These are phyloP conservation scores for Oreotragus oreotragus DNA, from an alignment of 2,113 vertebrate genomes.

Conservation along the genomic window DNA sequence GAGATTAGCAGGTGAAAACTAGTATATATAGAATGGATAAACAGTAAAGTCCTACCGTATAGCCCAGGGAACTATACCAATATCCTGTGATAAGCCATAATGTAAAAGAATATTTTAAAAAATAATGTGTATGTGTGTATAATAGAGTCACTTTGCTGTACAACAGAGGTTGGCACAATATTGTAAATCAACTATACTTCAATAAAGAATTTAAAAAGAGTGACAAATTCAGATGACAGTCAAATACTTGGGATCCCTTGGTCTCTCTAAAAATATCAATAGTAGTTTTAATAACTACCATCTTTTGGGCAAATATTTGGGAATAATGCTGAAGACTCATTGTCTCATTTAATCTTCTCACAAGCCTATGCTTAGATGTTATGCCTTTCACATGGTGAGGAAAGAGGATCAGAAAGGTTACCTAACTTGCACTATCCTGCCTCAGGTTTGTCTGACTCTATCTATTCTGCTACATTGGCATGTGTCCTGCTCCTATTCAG, in stretches of 20 bases:
- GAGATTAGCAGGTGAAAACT: not conserved
- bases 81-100: not conserved
- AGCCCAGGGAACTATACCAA: not conserved
- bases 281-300: not conserved
- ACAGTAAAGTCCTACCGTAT: not conserved
- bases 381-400: not conserved
- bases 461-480: not conserved
- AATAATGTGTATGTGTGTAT: not conserved
- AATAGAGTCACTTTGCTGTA: not conserved
- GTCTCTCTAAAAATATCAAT: not conserved
- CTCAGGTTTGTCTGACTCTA: not conserved
- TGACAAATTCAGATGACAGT: not conserved
- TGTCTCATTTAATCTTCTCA: not conserved
- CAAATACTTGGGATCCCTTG: not conserved
- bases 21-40: not conserved
- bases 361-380: not conserved
- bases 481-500: not conserved
- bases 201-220: not conserved
- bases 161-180: not conserved
- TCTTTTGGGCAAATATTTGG: conserved; percentile 23
- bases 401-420: not conserved
- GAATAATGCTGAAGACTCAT: not conserved
- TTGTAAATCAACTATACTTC: not conserved
- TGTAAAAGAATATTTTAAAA: not conserved
- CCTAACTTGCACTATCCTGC: not conserved